Percentiles rank a stretch among this genome's conserved stretches.
Evolutionary conservation across 2,797 vertebrate genomes (phyloP).

Genomic region (Eupleurogrammus muticus): DNA sequence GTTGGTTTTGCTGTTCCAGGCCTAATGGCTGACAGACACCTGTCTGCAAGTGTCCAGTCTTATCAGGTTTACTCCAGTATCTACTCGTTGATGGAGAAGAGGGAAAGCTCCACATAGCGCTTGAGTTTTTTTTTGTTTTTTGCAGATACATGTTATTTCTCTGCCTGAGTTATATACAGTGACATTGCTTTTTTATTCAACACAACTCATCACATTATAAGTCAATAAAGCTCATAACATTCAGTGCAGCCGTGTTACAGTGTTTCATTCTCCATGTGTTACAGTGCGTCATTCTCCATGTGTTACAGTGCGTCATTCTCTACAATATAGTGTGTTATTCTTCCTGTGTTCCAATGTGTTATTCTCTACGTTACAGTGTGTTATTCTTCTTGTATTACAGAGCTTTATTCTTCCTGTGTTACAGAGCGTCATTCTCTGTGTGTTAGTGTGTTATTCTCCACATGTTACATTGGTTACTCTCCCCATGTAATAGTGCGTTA

Average conservation of each 20-base stretch:
- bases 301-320: no score
- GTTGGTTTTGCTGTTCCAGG: not conserved
- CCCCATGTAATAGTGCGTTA: no score
- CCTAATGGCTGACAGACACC: conserved; percentile 6
- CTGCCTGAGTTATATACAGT: not conserved
- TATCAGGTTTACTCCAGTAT: conserved; percentile 45
- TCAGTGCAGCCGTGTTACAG: not conserved
- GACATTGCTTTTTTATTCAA: not conserved
- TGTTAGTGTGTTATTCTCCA: no score
- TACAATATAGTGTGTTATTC: no score
- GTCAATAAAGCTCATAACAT: not conserved
- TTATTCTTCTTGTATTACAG: no score
- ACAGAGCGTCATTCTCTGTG: no score
- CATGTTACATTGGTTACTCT: no score
- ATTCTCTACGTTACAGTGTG: no score
- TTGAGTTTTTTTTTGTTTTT: not conserved
- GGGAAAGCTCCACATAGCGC: conserved; percentile 41
- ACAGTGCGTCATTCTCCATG: not conserved
- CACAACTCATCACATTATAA: not conserved
- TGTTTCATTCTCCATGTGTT: no score
- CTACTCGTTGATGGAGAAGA: conserved; percentile 45
- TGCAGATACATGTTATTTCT: not conserved
- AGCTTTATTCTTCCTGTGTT: no score
- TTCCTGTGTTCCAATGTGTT: no score
- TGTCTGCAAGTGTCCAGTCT: conserved; percentile 29